Evolutionary conservation across 2,797 vertebrate genomes (phyloP), one percentile per base, ranked within the genome.

Genomic region (Hemibagrus guttatus): DNA sequence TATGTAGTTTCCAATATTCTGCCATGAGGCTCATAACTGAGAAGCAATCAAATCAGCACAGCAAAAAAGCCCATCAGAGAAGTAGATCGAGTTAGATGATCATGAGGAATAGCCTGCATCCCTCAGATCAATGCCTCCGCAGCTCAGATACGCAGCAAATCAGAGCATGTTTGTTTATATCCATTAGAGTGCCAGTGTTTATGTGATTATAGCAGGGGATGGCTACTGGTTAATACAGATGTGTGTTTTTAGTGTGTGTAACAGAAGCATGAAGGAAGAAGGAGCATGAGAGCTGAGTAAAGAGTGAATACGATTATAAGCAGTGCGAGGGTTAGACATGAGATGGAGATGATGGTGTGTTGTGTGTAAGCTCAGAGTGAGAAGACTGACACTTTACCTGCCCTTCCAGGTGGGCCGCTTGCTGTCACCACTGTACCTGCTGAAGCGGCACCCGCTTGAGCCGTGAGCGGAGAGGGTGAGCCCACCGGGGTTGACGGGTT

Each of bases 401-500:
- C 91, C 89, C 95, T 91, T 92, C 91, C 94, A 90, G 93, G 89
- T 19, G 93, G 92, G 88, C 89, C 86, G 69, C 92, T 91, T 54
- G 94, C 91, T 19, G 92, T 93, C 89, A 93, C 92, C 87, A 93
- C 95, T 2, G 93, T 93, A 63, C 93, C 94, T 79, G 95, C 92
- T 85, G 95, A 93, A 86, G 89, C 86, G 61, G 94, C 89, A 6
- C 95, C 94, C 46, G 95, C 93, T 93, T 91, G 96, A 96, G 96
- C 97, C 90, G 97, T 96, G 91, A 99, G 96, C 92, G 98, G 98
- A 69, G 98, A 99, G 63, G 98, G 98, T 81, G 98, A 99, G 90
- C 97, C 98, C 93, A 97, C 97, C 42, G 98, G 98, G 90, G 98
- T 99, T 82, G 98, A 99, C 3, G 98, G 97, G 95, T 99, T 99